phyloP scores from a whole-genome alignment of 1,140 invertebrate genomes.

The Thaumetopoea pityocampa region DNA sequence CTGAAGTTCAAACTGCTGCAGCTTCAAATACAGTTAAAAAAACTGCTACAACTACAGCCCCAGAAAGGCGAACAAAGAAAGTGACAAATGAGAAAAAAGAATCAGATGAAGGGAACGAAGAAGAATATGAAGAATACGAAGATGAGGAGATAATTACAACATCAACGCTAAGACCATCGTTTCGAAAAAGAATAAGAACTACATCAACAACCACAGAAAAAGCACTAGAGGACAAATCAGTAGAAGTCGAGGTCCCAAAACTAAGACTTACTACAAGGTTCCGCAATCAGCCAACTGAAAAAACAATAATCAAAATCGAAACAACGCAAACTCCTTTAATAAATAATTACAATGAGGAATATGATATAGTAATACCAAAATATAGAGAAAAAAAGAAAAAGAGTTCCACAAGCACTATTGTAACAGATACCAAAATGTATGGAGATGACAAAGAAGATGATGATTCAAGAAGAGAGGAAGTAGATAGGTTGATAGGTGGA shows the following conservation, averaged over 20 bases:
- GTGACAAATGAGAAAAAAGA: conserved; percentile 13
- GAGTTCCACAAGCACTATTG: conserved; percentile 50
- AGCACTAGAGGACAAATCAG: conserved; percentile 12
- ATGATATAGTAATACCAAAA: conserved; percentile 31
- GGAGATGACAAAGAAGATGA: conserved; percentile 45
- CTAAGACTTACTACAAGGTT: conserved; percentile 47
- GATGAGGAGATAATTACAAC: conserved; percentile 33
- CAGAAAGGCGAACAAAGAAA: conserved; percentile 7
- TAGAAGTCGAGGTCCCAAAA: conserved; percentile 27
- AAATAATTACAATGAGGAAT: conserved; percentile 11
- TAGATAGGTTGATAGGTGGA: conserved; percentile 57
- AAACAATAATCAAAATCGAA: conserved; percentile 8
- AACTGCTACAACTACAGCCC: conserved; percentile 25
- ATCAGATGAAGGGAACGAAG: conserved; percentile 24
- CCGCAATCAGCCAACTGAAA: conserved; percentile 22
- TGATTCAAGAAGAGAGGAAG: conserved; percentile 51
- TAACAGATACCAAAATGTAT: conserved; percentile 60
- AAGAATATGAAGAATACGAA: conserved; percentile 38
- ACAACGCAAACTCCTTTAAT: conserved; percentile 3
- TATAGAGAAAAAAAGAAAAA: conserved; percentile 64
- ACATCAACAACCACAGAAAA: conserved; percentile 26
- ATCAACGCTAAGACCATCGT: conserved; percentile 20
- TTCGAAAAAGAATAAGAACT: conserved; percentile 29
- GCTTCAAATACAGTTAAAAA: conserved; percentile 41
- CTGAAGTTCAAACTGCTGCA: conserved; percentile 36